A percentile compares a stretch with the other conserved stretches of the same genome.
Conservation (phyloP, 1,140 invertebrate genomes). For the Drosophila punjabiensis region DNA sequence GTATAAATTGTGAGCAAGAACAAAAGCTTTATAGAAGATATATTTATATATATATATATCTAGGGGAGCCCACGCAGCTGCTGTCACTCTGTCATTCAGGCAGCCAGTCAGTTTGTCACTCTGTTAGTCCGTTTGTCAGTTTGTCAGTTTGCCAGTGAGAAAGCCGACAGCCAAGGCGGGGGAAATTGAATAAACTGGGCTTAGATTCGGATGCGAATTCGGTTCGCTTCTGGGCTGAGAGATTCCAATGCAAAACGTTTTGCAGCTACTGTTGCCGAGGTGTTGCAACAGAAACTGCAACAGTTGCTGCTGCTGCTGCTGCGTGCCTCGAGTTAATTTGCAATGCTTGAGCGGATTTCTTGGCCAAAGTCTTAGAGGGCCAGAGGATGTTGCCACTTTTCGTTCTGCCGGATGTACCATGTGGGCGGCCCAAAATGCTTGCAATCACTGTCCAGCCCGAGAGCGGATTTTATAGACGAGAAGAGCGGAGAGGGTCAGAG, state of each 20-base stretch:
- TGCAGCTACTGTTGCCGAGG: constrained; percentile 55
- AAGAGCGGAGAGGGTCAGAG: not conserved
- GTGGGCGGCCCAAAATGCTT: constrained; percentile 27
- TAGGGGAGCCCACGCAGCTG: constrained; percentile 64
- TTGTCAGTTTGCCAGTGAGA: constrained; percentile 30
- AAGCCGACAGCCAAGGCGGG: constrained; percentile 69
- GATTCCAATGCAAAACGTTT: constrained; percentile 51
- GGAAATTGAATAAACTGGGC: constrained; percentile 68
- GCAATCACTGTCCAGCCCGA: constrained; percentile 8
- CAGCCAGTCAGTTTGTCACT: constrained; percentile 48
- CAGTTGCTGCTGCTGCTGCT: constrained; percentile 34
- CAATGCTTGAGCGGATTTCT: constrained; percentile 80
- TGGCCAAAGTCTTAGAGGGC: constrained; percentile 46
- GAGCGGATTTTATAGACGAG: not conserved
- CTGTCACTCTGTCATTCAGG: constrained; percentile 55
- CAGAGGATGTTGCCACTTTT: constrained; percentile 63
- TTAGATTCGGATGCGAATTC: constrained; percentile 18
- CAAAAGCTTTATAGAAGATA: constrained; percentile 49
- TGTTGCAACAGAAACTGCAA: constrained; percentile 46
- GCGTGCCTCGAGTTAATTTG: constrained; percentile 61
- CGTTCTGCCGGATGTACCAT: constrained; percentile 59
- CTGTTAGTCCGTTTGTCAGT: constrained; percentile 32
- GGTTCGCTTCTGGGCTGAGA: constrained; percentile 15
- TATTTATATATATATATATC: too few species aligned
- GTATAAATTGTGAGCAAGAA: constrained; percentile 65